Conservation (phyloP, 2,113 vertebrate genomes). For the Lutjanus erythropterus region DNA sequence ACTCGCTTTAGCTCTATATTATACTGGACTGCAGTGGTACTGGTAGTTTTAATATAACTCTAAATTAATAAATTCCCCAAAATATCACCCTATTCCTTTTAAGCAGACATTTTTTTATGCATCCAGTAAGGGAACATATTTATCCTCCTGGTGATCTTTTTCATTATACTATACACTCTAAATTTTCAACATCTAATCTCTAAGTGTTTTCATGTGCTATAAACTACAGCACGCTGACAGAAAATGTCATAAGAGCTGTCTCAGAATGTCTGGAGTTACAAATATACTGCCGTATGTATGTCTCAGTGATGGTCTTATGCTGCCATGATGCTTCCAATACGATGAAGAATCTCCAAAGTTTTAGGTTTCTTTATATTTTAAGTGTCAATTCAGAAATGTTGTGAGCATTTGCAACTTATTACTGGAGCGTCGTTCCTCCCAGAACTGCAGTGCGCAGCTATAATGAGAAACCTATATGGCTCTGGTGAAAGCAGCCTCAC, state of each 20-base stretch:
- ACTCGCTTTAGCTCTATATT: background rate
- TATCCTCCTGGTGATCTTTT: background rate
- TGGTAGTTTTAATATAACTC: background rate
- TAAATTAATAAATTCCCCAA: background rate
- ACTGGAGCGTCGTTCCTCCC: background rate
- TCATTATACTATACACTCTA: background rate
- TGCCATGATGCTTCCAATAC: background rate
- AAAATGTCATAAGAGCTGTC: background rate
- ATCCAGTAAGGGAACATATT: background rate
- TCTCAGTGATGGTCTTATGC: background rate
- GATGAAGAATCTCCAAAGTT: background rate
- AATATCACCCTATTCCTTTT: background rate
- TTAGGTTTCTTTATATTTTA: background rate
- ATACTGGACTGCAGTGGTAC: background rate
- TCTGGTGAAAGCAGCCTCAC: slow-evolving; percentile 43
- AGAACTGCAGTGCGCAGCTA: background rate
- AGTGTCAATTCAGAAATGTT: background rate
- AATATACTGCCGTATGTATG: background rate
- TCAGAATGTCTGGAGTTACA: background rate
- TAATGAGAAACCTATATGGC: slow-evolving; percentile 42
- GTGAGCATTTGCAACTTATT: slow-evolving; percentile 26
- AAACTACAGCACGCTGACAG: background rate
- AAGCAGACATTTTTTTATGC: background rate
- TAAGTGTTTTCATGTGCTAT: background rate
- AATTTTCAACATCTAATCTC: background rate